phyloP scores from a whole-genome alignment of 2,797 vertebrate species.

The Xiphorhynchus erythropygius region DNA sequence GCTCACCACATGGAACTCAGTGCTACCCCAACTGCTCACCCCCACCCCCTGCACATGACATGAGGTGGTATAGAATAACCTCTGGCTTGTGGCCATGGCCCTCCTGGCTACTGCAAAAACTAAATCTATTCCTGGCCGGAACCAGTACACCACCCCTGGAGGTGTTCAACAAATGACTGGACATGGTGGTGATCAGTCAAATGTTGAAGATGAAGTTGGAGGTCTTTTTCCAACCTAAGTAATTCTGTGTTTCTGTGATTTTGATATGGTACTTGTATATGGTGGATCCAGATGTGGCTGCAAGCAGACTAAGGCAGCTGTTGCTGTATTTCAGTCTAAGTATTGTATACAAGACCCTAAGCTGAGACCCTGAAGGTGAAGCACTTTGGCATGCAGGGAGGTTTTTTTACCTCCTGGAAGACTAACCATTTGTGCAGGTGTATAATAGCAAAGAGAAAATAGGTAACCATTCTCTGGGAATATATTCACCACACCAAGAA shows the following conservation, averaged over 20 bases:
- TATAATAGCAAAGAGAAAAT: neutral
- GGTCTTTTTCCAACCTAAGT: neutral
- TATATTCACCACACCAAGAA: neutral
- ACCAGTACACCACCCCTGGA: neutral
- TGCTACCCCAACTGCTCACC: neutral
- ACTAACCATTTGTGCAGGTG: neutral
- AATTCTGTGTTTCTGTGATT: neutral
- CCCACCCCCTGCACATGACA: accelerated
- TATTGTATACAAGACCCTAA: neutral
- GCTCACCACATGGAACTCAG: accelerated
- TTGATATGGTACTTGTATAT: neutral
- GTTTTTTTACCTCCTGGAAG: neutral
- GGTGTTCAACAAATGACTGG: neutral
- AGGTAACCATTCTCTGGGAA: neutral
- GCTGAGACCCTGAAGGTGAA: neutral
- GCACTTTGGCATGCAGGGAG: neutral
- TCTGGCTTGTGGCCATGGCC: neutral
- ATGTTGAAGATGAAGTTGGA: neutral
- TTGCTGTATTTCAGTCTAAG: neutral
- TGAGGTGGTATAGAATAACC: neutral
- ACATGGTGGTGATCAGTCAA: neutral
- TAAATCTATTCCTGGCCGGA: neutral
- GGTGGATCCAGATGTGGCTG: neutral
- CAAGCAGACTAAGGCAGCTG: neutral
- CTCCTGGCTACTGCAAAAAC: neutral